These are phyloP conservation scores for Gila robusta DNA, from an alignment of 2,797 vertebrate genomes.

Conservation along the genomic window DNA sequence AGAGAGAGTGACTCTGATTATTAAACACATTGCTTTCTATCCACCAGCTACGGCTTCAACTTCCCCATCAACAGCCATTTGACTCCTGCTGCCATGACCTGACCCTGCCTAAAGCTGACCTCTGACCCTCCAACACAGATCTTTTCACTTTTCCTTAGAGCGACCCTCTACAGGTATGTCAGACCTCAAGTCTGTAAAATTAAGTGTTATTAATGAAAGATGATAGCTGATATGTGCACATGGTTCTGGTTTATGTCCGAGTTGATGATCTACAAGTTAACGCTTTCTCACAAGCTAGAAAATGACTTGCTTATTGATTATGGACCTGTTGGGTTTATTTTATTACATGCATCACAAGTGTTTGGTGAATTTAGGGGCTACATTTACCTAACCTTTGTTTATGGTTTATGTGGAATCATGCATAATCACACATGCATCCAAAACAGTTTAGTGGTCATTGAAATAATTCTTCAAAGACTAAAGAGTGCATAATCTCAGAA, in stretches of 20 bases:
- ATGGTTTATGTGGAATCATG: neutral
- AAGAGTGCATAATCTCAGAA: neutral
- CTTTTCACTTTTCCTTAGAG: conserved; percentile 18
- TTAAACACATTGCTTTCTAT: conserved; percentile 14
- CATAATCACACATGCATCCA: neutral
- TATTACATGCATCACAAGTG: neutral
- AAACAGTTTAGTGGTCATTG: neutral
- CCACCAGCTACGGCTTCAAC: neutral
- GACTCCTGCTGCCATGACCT: conserved; percentile 29
- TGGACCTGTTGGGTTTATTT: neutral
- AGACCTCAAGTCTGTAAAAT: neutral
- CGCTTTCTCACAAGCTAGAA: neutral
- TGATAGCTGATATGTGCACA: neutral
- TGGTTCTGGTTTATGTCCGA: neutral
- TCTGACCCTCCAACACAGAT: conserved; percentile 28
- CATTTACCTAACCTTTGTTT: neutral
- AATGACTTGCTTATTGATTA: neutral
- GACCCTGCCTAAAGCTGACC: conserved; percentile 38
- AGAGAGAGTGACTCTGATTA: conserved; percentile 43
- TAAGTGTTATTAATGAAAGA: neutral
- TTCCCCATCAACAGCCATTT: neutral
- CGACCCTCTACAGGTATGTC: conserved; percentile 44
- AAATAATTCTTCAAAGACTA: neutral
- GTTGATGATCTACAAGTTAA: neutral
- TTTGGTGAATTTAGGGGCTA: neutral